A percentile compares a stretch with the other conserved stretches of the same genome.
Evolutionary conservation across 2,888 invertebrate species (phyloP).

Genomic region (Muschampia plurimacula): DNA sequence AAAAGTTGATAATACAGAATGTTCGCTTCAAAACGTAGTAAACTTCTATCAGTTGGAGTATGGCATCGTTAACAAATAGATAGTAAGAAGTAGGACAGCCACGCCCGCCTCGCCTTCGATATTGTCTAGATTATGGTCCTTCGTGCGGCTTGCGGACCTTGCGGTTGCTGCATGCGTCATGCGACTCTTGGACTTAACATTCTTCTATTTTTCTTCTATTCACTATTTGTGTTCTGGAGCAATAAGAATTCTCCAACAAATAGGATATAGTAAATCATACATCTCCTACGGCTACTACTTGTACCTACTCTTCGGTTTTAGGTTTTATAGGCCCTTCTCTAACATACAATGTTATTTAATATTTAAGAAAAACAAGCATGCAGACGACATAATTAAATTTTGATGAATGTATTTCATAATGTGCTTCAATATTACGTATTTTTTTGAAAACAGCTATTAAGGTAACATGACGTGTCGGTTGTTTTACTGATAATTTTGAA

Average conservation of each 20-base stretch:
- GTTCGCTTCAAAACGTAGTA: not conserved
- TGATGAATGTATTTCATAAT: too few relatives aligned
- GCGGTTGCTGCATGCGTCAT: slow-evolving; percentile 2
- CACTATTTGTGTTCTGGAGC: not conserved
- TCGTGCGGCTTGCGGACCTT: not conserved
- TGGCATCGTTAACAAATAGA: slow-evolving; percentile 39
- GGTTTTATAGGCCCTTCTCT: too few relatives aligned
- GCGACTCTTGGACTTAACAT: not conserved
- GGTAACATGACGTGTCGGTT: not conserved
- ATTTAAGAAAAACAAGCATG: too few relatives aligned
- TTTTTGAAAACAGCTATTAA: too few relatives aligned
- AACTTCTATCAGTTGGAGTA: not conserved
- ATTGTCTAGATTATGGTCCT: slow-evolving; percentile 42
- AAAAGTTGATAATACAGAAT: not conserved
- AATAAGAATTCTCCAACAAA: not conserved
- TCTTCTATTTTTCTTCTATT: not conserved
- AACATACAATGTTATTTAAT: too few relatives aligned
- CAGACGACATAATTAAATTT: too few relatives aligned
- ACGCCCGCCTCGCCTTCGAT: slow-evolving; percentile 47
- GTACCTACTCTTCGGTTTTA: too few relatives aligned
- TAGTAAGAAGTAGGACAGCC: slow-evolving; percentile 50
- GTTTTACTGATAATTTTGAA: not conserved
- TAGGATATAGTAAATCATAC: too few relatives aligned
- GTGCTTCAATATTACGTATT: too few relatives aligned
- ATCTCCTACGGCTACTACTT: too few relatives aligned